Conservation (phyloP, 2,113 vertebrate species). For the Mus pahari region DNA sequence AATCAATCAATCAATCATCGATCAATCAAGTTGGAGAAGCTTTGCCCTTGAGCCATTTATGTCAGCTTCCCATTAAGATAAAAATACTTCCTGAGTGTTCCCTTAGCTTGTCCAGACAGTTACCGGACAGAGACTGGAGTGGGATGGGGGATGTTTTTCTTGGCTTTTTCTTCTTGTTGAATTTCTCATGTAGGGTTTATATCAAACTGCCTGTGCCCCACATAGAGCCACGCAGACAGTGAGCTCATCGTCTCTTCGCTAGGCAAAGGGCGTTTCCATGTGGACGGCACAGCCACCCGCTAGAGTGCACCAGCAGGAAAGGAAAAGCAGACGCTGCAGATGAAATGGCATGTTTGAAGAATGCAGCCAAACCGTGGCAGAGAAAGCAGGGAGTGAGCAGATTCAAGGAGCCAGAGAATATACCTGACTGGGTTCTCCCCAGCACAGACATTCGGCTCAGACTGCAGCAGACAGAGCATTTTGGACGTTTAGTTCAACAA, state of each 20-base stretch:
- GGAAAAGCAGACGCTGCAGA: neutral
- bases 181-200: constrained; percentile 9
- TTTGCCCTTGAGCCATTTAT: neutral
- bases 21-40: neutral
- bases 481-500: neutral
- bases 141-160: neutral
- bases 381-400: neutral
- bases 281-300: neutral
- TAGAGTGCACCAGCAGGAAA: neutral
- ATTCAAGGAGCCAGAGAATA: neutral
- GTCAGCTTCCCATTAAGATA: neutral
- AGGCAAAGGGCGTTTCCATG: neutral
- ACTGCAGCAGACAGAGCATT: neutral
- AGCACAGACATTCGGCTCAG: neutral
- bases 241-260: neutral
- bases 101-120: constrained; percentile 43
- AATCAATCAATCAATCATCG: no score
- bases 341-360: neutral
- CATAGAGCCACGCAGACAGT: neutral
- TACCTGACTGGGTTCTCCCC: neutral
- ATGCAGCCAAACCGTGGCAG: neutral
- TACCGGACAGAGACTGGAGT: constrained; percentile 24
- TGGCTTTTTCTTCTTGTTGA: constrained; percentile 36
- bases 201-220: neutral
- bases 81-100: neutral